These are phyloP conservation scores for Microtus ochrogaster DNA, from an alignment of 2,113 vertebrate species.

Conservation along the genomic window DNA sequence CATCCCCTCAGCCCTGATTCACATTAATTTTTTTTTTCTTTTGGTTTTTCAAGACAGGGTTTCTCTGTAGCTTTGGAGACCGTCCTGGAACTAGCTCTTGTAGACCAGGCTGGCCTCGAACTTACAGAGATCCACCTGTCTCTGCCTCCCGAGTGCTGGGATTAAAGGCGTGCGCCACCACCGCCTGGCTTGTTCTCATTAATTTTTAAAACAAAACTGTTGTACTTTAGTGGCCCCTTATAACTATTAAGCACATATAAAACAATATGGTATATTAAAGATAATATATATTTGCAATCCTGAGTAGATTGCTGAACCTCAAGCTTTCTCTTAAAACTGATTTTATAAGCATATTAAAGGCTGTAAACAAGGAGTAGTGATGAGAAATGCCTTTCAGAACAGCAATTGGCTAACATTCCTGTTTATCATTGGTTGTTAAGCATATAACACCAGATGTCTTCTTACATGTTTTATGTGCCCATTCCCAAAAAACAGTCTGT, in stretches of 20 bases:
- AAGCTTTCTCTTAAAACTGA: neutral
- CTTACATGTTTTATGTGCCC: neutral
- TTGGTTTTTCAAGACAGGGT: no score
- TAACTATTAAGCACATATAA: neutral
- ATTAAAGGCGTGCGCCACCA: no score
- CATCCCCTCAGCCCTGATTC: neutral
- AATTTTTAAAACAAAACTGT: neutral
- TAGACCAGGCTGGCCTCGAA: no score
- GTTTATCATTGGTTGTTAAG: slow-evolving; percentile 22
- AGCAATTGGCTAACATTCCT: neutral
- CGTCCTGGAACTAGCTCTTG: no score
- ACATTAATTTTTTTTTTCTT: neutral
- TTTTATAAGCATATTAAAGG: neutral
- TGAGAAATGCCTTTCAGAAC: neutral
- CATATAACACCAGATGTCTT: neutral
- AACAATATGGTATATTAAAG: neutral
- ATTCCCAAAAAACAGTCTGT: neutral
- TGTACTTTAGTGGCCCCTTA: neutral
- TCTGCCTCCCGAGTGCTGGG: no score
- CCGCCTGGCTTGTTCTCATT: neutral
- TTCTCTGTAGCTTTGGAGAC: no score
- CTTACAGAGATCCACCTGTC: no score
- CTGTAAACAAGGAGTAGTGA: neutral
- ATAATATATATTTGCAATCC: neutral
- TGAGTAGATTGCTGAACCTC: neutral